Evolutionary conservation across 2,797 vertebrate genomes (phyloP).

Genomic region (Anolis apletophallus): DNA sequence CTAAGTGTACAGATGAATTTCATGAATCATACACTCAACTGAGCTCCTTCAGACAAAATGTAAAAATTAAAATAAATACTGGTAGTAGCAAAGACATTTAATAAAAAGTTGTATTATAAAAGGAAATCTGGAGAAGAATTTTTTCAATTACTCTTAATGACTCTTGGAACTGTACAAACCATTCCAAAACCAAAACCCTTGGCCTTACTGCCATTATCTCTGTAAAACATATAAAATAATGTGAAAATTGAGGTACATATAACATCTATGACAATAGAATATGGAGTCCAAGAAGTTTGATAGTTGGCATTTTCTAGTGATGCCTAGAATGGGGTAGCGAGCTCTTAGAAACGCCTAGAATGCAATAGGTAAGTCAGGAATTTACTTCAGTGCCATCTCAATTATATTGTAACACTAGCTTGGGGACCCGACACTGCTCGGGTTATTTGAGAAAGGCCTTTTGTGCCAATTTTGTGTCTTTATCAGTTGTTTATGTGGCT

Average conservation of each 20-base stretch:
- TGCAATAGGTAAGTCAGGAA: background rate
- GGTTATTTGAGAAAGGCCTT: too few species aligned
- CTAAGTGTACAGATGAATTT: slow-evolving; percentile 37
- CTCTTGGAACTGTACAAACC: slow-evolving; percentile 52
- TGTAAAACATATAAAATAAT: slow-evolving; percentile 15
- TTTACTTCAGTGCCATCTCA: background rate
- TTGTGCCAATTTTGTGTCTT: too few species aligned
- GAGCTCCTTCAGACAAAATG: slow-evolving; percentile 48
- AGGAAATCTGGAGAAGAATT: slow-evolving; percentile 34
- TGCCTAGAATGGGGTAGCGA: too few species aligned
- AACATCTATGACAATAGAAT: background rate
- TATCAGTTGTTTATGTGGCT: too few species aligned
- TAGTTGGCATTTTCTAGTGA: background rate
- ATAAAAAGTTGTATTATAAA: slow-evolving; percentile 38
- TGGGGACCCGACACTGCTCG: too few species aligned
- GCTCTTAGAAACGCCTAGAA: too few species aligned
- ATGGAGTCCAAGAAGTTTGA: background rate
- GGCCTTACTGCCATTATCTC: slow-evolving; percentile 15
- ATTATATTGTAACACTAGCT: background rate
- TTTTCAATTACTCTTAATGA: slow-evolving; percentile 50
- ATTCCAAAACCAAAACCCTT: slow-evolving; percentile 34
- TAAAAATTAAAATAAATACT: slow-evolving; percentile 46
- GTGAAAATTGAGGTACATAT: background rate
- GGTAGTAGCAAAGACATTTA: slow-evolving; percentile 42
- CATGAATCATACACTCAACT: slow-evolving; percentile 50